Percentiles rank a stretch among this genome's conserved stretches.
phyloP scores from a whole-genome alignment of 2,113 vertebrate species.

The Heterochromis multidens region DNA sequence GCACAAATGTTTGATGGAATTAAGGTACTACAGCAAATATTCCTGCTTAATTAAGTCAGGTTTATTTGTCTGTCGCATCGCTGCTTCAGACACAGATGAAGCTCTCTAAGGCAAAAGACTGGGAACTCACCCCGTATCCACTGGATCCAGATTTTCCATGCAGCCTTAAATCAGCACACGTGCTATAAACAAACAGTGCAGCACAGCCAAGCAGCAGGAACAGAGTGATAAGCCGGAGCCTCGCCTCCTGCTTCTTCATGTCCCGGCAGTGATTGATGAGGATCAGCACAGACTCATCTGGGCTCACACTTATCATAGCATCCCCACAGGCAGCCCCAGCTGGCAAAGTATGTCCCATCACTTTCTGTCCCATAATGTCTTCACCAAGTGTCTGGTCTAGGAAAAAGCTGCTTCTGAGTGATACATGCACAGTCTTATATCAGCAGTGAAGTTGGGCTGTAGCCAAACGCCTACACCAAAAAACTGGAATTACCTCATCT shows the following conservation, averaged over 20 bases:
- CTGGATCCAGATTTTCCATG: background rate
- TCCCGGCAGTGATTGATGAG: slow-evolving; percentile 34
- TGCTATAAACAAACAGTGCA: background rate
- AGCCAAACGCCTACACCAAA: slow-evolving; percentile 6
- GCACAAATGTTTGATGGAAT: background rate
- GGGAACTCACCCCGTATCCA: background rate
- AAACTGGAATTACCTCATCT: background rate
- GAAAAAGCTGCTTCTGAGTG: background rate
- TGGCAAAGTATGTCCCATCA: background rate
- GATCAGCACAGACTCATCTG: background rate
- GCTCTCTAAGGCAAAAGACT: background rate
- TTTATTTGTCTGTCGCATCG: background rate
- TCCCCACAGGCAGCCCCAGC: background rate
- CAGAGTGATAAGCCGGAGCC: slow-evolving; percentile 11
- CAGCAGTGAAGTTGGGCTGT: background rate
- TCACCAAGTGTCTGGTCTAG: background rate
- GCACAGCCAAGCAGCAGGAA: slow-evolving; percentile 19
- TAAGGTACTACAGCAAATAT: background rate
- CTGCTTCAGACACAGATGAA: background rate
- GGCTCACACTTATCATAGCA: background rate
- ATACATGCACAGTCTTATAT: background rate
- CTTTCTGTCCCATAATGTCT: background rate
- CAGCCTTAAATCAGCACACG: background rate
- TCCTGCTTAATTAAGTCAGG: background rate
- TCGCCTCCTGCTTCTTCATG: slow-evolving; percentile 37